phyloP scores from a whole-genome alignment of 1,140 invertebrate species.

The Aphelinus atriplicis region DNA sequence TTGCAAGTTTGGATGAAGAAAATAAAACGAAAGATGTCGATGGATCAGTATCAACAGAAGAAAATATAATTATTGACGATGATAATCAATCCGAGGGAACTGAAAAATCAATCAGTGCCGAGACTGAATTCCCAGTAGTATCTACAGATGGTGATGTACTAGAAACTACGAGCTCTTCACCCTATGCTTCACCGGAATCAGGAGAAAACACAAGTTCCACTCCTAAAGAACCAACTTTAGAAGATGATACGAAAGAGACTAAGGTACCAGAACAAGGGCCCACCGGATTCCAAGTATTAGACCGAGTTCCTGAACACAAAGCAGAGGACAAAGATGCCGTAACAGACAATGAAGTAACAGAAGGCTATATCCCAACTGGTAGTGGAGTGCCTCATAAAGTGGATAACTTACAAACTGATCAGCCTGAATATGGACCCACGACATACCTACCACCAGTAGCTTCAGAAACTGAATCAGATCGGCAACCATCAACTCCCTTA shows the following conservation, averaged over 20 bases:
- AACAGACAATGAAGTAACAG: conserved; percentile 43
- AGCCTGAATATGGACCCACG: conserved; percentile 35
- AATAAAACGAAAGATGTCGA: not conserved
- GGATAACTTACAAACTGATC: conserved; percentile 46
- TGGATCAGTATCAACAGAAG: not conserved
- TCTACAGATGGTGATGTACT: no score
- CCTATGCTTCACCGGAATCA: not conserved
- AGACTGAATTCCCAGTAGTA: not conserved
- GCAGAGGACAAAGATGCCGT: conserved; percentile 55
- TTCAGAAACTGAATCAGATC: conserved; percentile 27
- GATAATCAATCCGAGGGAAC: conserved; percentile 3
- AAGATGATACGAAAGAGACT: conserved; percentile 25
- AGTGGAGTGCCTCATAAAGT: conserved; percentile 41
- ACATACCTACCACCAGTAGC: conserved; percentile 39
- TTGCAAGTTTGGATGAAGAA: not conserved
- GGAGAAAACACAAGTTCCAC: no score
- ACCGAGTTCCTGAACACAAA: conserved; percentile 54
- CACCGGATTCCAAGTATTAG: conserved; percentile 51
- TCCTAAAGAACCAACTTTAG: conserved; percentile 31
- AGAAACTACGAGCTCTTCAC: no score
- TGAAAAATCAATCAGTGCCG: not conserved
- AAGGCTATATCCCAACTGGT: conserved; percentile 41
- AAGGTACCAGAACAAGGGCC: conserved; percentile 47
- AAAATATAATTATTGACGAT: conserved; percentile 26
- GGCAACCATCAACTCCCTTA: conserved; percentile 35